Evolutionary conservation across 2,797 vertebrate genomes (phyloP), one percentile per base, ranked within the genome.

Genomic region (Lycodopsis pacificus): DNA sequence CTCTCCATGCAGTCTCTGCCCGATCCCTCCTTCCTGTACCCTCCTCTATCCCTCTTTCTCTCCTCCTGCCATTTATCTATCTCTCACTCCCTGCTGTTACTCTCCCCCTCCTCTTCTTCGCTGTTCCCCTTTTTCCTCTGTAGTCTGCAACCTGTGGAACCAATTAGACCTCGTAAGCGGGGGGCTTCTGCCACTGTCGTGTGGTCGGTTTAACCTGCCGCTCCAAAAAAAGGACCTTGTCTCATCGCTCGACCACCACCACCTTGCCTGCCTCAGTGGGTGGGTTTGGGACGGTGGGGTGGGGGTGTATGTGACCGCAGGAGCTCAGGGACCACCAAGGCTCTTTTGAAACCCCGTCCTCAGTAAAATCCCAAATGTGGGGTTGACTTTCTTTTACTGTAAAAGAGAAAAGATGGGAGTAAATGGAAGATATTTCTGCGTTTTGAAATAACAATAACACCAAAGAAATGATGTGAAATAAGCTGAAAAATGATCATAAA

Each of bases 131-230:
- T 64, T 83, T 84, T 79, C 79, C 77, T 87, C 87, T 83, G 73
- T 81, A 86, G 88, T 89, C 83, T 85, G 77, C 87, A 94, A 91
- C 93, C 95, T 95, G 94, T 93, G 89, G 92, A 95, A 95, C 91
- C 91, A 94, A 95, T 95, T 94, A 96, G 88, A 84, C 81, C 82
- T 80, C 84, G 90, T 89, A 86, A 88, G 89, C 36, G 25, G 81
- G 87, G 85, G 22, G 86, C 88, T 90, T 90, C 86, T 83, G 91
- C 81, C 90, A 90, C 81, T 75, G 91, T 90, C 91, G 91, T 93
- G 93, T 85, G 93, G 88, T 91, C 87, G 80, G 82, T 90, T 93
- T 93, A 90, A 93, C 92, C 92, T 92, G 84, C 80, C 34, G 88
- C 80, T 92, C 87, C 84, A 77, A 65, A 54, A 65, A 54, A 78